Conservation (phyloP, 2,113 vertebrate species). For the Martes martes region DNA sequence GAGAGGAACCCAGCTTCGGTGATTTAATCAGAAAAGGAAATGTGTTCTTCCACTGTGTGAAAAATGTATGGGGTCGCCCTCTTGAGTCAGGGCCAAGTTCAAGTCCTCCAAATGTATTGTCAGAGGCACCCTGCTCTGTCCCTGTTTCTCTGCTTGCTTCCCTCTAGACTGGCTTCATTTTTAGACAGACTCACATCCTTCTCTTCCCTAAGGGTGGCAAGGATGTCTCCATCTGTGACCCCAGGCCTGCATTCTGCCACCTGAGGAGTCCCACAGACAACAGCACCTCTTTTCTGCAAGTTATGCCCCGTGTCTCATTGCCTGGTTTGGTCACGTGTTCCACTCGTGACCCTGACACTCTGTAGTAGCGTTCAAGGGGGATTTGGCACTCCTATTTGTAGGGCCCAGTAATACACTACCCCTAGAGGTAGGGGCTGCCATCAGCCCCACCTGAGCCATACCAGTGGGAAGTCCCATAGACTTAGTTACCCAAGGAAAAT, state of each 20-base stretch:
- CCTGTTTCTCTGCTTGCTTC: background rate
- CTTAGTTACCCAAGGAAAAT: background rate
- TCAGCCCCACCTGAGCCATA: background rate
- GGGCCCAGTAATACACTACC: background rate
- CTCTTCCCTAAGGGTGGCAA: background rate
- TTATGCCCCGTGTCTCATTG: fast-evolving
- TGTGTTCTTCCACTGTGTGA: background rate
- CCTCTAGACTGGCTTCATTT: background rate
- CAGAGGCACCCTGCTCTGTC: background rate
- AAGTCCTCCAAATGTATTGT: background rate
- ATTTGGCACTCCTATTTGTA: background rate
- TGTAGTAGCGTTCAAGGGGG: background rate
- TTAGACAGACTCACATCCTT: background rate
- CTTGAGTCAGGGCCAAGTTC: background rate
- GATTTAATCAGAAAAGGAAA: background rate
- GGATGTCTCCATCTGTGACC: background rate
- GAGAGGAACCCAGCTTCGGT: background rate
- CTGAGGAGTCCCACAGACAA: background rate
- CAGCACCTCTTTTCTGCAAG: background rate
- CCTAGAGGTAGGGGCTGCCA: background rate
- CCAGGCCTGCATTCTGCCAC: background rate
- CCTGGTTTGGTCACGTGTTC: background rate
- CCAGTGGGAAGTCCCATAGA: background rate
- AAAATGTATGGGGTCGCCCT: background rate
- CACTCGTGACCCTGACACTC: background rate